These are phyloP conservation scores for Eleutherodactylus coqui DNA, from an alignment of 2,797 vertebrate genomes.

Conservation along the genomic window DNA sequence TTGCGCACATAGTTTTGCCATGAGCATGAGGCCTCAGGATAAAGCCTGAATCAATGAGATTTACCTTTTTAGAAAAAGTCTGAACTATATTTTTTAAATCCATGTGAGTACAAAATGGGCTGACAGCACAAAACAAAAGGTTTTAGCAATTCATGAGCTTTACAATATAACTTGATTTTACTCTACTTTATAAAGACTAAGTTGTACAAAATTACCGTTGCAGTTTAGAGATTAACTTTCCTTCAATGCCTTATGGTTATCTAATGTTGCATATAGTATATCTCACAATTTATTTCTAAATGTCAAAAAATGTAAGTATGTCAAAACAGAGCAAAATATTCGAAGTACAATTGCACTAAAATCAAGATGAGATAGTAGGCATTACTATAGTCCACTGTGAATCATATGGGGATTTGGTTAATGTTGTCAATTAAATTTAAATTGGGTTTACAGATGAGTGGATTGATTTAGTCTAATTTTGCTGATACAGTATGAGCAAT, in stretches of 20 bases:
- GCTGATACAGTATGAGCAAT: conserved; percentile 36
- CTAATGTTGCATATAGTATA: background rate
- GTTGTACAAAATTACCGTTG: background rate
- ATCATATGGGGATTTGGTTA: conserved; percentile 25
- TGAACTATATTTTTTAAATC: background rate
- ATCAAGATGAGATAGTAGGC: conserved; percentile 4
- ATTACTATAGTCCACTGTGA: conserved; percentile 20
- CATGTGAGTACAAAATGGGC: background rate
- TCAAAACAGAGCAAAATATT: background rate
- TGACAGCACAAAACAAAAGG: background rate
- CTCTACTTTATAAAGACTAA: background rate
- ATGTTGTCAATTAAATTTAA: conserved; percentile 43
- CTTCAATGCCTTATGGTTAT: background rate
- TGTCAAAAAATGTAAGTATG: background rate
- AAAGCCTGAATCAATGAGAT: background rate
- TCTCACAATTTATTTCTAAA: background rate
- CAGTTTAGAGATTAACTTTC: background rate
- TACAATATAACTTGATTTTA: background rate
- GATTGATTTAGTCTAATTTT: conserved; percentile 38
- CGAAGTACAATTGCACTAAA: background rate
- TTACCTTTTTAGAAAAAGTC: background rate
- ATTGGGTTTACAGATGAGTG: conserved; percentile 35
- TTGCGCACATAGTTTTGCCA: background rate
- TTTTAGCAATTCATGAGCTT: background rate
- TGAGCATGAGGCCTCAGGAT: background rate